Evolutionary conservation across 2,797 vertebrate genomes (phyloP).

Genomic region (Cuniculus paca): DNA sequence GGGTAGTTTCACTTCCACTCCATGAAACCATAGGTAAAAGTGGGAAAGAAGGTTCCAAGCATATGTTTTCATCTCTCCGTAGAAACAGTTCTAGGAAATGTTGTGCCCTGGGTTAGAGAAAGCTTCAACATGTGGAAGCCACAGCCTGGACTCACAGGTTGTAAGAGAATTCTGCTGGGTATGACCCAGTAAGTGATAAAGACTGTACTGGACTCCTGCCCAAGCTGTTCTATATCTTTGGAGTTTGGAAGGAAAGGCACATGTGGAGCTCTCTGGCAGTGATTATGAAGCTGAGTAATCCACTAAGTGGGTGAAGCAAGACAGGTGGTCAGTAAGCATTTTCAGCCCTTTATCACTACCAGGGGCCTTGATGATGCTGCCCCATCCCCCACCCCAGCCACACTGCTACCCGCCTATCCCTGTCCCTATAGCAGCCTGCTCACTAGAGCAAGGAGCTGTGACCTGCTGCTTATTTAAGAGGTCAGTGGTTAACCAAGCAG

Average conservation of each 20-base stretch:
- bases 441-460: background rate
- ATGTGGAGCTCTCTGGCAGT: background rate
- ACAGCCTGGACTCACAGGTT: background rate
- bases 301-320: background rate
- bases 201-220: background rate
- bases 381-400: background rate
- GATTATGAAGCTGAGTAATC: background rate
- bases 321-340: fast-evolving
- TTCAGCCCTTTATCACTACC: too few relatives aligned
- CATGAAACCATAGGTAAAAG: background rate
- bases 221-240: background rate
- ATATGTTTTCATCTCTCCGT: background rate
- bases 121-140: background rate
- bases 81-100: background rate
- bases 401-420: fast-evolving
- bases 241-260: background rate
- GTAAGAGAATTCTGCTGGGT: too few relatives aligned
- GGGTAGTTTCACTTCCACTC: background rate
- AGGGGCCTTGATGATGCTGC: fast-evolving
- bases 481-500: background rate
- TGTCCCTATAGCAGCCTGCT: background rate
- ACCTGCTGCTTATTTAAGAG: background rate
- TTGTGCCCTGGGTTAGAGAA: background rate
- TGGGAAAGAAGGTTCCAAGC: background rate
- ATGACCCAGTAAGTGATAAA: background rate